phyloP scores from a whole-genome alignment of 2,113 vertebrate genomes.

The Heterochromis multidens region DNA sequence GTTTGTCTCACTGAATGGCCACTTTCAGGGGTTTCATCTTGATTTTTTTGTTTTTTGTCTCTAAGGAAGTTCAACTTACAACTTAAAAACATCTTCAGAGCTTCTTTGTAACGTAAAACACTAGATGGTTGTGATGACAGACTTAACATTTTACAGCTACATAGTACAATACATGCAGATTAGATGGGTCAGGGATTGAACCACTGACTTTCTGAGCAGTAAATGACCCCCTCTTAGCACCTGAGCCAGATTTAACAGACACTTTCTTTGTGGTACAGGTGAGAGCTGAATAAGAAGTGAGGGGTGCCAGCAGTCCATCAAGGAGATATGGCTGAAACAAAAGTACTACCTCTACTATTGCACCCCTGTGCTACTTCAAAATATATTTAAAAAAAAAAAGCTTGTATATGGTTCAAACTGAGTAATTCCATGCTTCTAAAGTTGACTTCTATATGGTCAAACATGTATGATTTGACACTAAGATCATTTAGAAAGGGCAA shows the following conservation, averaged over 20 bases:
- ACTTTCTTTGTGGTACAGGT: neutral
- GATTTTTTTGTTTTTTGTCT: neutral
- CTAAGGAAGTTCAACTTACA: neutral
- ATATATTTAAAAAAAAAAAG: neutral
- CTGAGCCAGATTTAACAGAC: neutral
- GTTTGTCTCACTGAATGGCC: neutral
- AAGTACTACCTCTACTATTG: neutral
- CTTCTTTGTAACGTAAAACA: too few species aligned
- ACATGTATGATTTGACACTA: neutral
- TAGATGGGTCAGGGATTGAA: neutral
- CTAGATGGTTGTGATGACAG: too few species aligned
- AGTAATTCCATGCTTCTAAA: neutral
- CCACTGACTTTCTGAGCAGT: neutral
- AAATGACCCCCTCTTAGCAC: neutral
- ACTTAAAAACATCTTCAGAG: neutral
- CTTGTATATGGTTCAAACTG: neutral
- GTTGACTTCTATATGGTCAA: neutral
- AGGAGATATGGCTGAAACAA: neutral
- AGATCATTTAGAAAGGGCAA: too few species aligned
- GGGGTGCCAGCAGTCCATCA: neutral
- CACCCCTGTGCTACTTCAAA: rapidly evolving
- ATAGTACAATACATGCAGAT: neutral
- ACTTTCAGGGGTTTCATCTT: neutral
- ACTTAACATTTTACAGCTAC: too few species aligned
- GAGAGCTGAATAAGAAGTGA: neutral